These are phyloP conservation scores for Boleophthalmus pectinirostris DNA, from an alignment of 2,113 vertebrate species.

Conservation along the genomic window DNA sequence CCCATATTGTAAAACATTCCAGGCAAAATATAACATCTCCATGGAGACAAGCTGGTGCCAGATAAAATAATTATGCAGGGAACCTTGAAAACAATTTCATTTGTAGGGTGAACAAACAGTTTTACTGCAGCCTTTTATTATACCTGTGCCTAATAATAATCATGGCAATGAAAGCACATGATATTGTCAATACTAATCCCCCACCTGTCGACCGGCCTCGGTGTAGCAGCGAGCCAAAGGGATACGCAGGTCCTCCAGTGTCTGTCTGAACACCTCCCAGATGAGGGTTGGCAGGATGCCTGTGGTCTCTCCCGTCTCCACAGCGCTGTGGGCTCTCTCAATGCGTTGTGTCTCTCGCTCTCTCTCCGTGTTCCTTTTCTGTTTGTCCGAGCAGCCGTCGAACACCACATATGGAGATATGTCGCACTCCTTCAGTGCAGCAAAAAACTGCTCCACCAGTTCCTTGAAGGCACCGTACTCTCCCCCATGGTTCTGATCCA, in stretches of 20 bases:
- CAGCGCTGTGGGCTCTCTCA: conserved; percentile 63
- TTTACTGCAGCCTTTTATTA: no score
- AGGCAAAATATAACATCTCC: no score
- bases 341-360: conserved; percentile 67
- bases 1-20: no score
- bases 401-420: conserved; percentile 83
- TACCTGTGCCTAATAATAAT: no score
- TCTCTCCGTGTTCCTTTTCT: conserved; percentile 75
- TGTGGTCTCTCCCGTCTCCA: conserved; percentile 14
- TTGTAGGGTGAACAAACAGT: no score
- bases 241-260: conserved; percentile 75
- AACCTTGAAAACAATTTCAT: no score
- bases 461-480: conserved; percentile 81
- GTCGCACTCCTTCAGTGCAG: conserved; percentile 72
- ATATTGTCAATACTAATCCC: neutral
- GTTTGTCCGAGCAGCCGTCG: conserved; percentile 83
- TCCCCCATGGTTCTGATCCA: conserved; percentile 82
- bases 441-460: conserved; percentile 72
- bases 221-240: conserved; percentile 80
- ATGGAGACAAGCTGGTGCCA: no score
- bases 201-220: conserved; percentile 78
- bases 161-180: no score
- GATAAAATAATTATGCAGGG: no score
- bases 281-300: conserved; percentile 74
- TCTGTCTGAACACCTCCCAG: conserved; percentile 79